phyloP scores from a whole-genome alignment of 1,140 invertebrate genomes.

The Nilaparvata lugens region DNA sequence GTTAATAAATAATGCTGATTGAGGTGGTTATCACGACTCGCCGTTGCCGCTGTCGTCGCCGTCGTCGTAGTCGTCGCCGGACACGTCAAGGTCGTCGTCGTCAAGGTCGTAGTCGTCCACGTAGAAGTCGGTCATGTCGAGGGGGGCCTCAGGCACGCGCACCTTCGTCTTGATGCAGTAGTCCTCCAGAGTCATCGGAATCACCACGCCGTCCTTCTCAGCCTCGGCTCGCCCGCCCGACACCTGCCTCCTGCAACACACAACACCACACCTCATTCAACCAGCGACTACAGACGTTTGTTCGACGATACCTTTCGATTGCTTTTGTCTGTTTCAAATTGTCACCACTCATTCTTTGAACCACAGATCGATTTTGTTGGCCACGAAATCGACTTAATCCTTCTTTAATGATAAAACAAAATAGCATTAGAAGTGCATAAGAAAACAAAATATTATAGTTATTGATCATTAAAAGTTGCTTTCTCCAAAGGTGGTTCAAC shows the following conservation, averaged over 20 bases:
- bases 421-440: no score
- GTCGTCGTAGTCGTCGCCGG: conserved; percentile 47
- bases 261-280: conserved; percentile 3
- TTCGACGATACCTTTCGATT: no score
- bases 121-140: conserved; percentile 87
- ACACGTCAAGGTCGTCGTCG: conserved; percentile 50
- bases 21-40: conserved; percentile 36
- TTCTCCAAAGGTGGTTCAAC: no score
- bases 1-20: no score
- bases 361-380: no score
- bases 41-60: conserved; percentile 74
- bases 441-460: no score
- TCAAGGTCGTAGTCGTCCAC: conserved; percentile 84
- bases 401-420: no score
- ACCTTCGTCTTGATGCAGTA: conserved; percentile 90
- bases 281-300: no score
- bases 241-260: conserved; percentile 82
- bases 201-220: conserved; percentile 90
- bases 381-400: no score
- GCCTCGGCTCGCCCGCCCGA: conserved; percentile 88
- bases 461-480: no score
- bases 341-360: no score
- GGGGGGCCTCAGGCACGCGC: conserved; percentile 63
- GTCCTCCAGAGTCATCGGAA: conserved; percentile 95
- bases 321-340: no score